Evolutionary conservation across 2,113 vertebrate species (phyloP).

Genomic region (Centropus unirufus): DNA sequence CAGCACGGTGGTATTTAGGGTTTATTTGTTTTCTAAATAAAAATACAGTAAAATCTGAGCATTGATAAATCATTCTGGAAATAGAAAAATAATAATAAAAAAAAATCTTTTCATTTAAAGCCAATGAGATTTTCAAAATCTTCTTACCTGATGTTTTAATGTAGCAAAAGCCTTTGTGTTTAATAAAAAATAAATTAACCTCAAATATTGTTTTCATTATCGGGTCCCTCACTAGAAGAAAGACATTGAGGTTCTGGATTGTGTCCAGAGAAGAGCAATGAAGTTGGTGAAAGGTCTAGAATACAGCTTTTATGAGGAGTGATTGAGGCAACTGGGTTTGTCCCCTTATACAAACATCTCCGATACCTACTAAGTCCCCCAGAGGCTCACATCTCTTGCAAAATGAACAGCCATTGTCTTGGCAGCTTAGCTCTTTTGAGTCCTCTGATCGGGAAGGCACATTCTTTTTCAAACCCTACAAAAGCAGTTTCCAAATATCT

Average conservation of each 20-base stretch:
- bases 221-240: background rate
- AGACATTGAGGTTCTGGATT: too few relatives aligned
- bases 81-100: background rate
- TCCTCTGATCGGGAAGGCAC: background rate
- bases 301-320: too few relatives aligned
- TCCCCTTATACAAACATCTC: background rate
- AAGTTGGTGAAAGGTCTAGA: too few relatives aligned
- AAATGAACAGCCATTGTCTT: background rate
- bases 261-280: too few relatives aligned
- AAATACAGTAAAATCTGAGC: background rate
- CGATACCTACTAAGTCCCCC: background rate
- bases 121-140: background rate
- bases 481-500: background rate
- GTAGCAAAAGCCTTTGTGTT: background rate
- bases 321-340: too few relatives aligned
- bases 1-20: rapidly evolving
- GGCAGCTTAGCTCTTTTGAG: background rate
- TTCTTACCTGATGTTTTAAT: background rate
- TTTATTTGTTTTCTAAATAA: background rate
- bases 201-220: background rate
- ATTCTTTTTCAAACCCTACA: background rate
- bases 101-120: background rate
- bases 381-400: background rate
- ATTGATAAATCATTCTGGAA: background rate
- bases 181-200: background rate